Percentiles rank a stretch among this genome's conserved stretches.
Evolutionary conservation across 2,113 vertebrate species (phyloP).

Genomic region (Geothlypis trichas): DNA sequence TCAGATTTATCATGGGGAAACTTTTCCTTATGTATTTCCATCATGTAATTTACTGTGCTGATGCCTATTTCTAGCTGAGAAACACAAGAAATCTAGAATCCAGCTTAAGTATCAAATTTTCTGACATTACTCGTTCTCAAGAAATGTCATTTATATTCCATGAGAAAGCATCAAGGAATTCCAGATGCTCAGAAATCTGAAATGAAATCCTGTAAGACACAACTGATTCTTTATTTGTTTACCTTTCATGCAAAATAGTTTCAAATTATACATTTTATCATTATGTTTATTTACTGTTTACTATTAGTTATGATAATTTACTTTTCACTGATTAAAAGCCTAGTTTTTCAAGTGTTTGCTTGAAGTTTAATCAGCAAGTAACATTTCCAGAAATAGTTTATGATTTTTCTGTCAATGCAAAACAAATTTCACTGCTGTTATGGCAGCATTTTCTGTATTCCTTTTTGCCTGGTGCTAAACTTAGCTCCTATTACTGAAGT

Average conservation of each 20-base stretch:
- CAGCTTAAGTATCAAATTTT: neutral
- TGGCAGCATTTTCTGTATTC: neutral
- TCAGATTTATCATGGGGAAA: neutral
- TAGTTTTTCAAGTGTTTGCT: neutral
- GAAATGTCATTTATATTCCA: neutral
- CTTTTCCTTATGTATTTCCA: neutral
- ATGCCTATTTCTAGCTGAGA: neutral
- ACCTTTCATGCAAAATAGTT: neutral
- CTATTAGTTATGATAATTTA: conserved; percentile 10
- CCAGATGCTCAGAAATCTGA: neutral
- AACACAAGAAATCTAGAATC: neutral
- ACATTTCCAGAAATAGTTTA: neutral
- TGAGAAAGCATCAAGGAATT: neutral
- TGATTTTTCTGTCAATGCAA: neutral
- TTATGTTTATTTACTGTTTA: neutral
- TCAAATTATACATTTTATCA: neutral
- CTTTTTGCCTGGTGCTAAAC: neutral
- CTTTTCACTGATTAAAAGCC: conserved; percentile 3
- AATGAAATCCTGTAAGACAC: neutral
- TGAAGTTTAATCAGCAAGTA: conserved; percentile 22
- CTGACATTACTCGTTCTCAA: neutral
- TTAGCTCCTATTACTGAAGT: neutral
- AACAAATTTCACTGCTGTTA: neutral
- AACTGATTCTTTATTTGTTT: conserved; percentile 1
- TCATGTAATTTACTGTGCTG: neutral